Conservation (phyloP, 1,140 invertebrate species). For the Achroia grisella region DNA sequence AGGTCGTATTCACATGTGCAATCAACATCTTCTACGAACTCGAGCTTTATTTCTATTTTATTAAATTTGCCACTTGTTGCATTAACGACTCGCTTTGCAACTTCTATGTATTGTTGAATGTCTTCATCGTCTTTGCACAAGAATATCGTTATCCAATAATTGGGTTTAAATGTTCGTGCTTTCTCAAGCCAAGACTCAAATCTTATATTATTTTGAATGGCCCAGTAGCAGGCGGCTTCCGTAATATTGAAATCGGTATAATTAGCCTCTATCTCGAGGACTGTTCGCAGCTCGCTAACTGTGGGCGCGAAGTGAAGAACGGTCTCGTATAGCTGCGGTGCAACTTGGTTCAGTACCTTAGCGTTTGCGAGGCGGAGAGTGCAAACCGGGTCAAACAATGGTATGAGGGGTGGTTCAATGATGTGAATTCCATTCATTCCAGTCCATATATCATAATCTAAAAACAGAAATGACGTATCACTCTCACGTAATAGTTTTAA, state of each 20-base stretch:
- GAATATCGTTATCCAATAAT: neutral
- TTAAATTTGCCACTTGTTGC: neutral
- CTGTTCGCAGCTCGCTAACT: neutral
- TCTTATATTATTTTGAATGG: neutral
- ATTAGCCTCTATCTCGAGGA: neutral
- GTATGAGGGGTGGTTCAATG: neutral
- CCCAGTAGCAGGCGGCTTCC: conserved; percentile 5
- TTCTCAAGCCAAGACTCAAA: neutral
- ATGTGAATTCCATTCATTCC: neutral
- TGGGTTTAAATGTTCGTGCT: neutral
- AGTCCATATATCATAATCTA: conserved; percentile 3
- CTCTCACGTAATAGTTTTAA: too few species aligned
- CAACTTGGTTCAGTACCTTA: neutral
- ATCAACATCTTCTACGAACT: neutral
- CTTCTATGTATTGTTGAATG: neutral
- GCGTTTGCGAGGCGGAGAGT: neutral
- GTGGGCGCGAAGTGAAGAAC: neutral
- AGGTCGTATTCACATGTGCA: neutral
- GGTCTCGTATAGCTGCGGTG: neutral
- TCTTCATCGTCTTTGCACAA: neutral
- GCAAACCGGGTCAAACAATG: neutral
- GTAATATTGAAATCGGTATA: neutral
- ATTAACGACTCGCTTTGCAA: neutral
- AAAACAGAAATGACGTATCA: conserved; percentile 5
- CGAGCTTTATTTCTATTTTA: neutral